Evolutionary conservation across 2,888 invertebrate genomes (phyloP).

Genomic region (Stenichneumon culpator): DNA sequence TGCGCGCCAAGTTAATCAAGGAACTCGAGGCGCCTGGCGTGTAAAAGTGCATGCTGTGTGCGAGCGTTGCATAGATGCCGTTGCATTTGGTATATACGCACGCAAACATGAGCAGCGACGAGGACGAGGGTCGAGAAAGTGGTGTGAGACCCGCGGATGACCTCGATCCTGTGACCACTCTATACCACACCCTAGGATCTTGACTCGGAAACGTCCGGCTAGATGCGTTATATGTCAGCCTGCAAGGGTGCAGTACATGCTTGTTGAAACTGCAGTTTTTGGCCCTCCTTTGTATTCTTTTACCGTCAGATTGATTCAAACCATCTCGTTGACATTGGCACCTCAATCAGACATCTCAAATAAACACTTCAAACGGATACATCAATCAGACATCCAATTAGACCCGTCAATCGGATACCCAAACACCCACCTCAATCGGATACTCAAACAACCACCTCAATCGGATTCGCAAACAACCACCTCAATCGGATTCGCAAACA

Average conservation of each 20-base stretch:
- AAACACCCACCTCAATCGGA: too few species aligned
- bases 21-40: constrained; percentile 37
- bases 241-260: not conserved
- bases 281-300: not conserved
- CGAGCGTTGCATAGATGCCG: constrained; percentile 32
- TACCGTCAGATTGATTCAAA: not conserved
- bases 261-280: not conserved
- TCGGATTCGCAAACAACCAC: too few species aligned
- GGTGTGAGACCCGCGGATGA: constrained; percentile 71
- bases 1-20: constrained; percentile 56
- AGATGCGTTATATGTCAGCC: not conserved
- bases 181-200: constrained; percentile 19
- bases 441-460: too few species aligned
- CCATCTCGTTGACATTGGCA: not conserved
- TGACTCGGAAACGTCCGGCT: not conserved
- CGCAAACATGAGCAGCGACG: constrained; percentile 45
- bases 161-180: constrained; percentile 74
- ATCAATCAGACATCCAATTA: too few species aligned
- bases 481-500: too few species aligned
- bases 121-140: constrained; percentile 78
- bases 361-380: too few species aligned
- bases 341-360: too few species aligned
- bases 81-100: constrained; percentile 12
- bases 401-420: too few species aligned
- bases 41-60: constrained; percentile 26